These are phyloP conservation scores for Chesias legatella DNA, from an alignment of 2,888 invertebrate species.

Conservation along the genomic window DNA sequence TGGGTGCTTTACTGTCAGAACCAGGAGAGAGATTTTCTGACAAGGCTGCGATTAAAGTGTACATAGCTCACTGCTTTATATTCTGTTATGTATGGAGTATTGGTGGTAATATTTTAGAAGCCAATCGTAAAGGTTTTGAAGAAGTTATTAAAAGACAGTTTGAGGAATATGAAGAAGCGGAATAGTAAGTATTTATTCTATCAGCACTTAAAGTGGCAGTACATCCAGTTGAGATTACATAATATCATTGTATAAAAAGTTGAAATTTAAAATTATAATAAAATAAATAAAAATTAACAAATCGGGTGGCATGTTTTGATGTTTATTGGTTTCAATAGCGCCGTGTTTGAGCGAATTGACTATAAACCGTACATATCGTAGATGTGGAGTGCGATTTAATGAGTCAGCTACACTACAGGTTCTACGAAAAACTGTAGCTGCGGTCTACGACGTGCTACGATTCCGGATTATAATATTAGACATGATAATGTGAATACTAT, in stretches of 20 bases:
- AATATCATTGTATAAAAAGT: too few relatives aligned
- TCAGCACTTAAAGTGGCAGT: background rate
- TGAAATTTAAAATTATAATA: too few relatives aligned
- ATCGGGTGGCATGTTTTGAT: too few relatives aligned
- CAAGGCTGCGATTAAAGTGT: slow-evolving; percentile 81
- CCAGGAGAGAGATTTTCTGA: slow-evolving; percentile 82
- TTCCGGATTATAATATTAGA: too few relatives aligned
- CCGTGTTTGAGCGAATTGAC: too few relatives aligned
- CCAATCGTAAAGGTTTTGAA: slow-evolving; percentile 85
- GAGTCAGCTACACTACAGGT: too few relatives aligned
- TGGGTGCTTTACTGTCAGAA: slow-evolving; percentile 85
- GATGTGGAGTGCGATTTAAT: too few relatives aligned
- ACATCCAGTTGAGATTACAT: too few relatives aligned
- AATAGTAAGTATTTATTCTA: slow-evolving; percentile 50
- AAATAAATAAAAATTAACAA: too few relatives aligned
- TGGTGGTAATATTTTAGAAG: slow-evolving; percentile 90
- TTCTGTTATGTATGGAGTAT: slow-evolving; percentile 92
- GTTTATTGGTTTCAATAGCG: too few relatives aligned
- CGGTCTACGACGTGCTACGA: background rate
- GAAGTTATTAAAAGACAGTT: slow-evolving; percentile 84
- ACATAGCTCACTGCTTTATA: slow-evolving; percentile 88
- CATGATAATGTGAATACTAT: background rate
- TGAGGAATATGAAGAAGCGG: slow-evolving; percentile 85
- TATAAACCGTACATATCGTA: too few relatives aligned
- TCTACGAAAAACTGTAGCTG: background rate